Conservation (phyloP, 2,888 invertebrate genomes). For the Eupithecia exiguata region DNA sequence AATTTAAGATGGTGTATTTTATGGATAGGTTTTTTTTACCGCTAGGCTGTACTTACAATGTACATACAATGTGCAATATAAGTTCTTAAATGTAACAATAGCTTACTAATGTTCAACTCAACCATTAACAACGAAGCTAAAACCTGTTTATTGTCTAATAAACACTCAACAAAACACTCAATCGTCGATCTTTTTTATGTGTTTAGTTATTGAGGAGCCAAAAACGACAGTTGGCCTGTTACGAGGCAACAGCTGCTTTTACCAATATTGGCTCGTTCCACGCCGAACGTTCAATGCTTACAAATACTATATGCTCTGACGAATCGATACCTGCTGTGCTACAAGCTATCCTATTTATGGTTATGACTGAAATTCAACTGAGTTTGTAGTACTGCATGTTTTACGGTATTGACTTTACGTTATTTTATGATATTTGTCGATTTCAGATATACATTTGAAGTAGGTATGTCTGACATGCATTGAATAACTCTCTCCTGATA, state of each 20-base stretch:
- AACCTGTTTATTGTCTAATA: constrained; percentile 44
- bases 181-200: constrained; percentile 44
- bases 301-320: constrained; percentile 59
- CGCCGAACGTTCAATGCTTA: constrained; percentile 65
- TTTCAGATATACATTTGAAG: background rate
- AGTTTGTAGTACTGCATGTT: constrained; percentile 38
- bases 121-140: constrained; percentile 32
- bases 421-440: background rate
- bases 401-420: constrained; percentile 9
- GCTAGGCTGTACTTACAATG: background rate
- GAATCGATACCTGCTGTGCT: constrained; percentile 65
- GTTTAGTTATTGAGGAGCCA: constrained; percentile 46
- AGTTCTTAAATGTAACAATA: background rate
- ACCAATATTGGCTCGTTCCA: constrained; percentile 61
- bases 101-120: background rate
- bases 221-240: constrained; percentile 59
- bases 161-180: constrained; percentile 47
- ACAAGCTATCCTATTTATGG: constrained; percentile 49
- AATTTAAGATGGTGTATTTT: constrained; percentile 14
- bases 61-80: background rate
- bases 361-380: constrained; percentile 37
- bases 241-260: constrained; percentile 63
- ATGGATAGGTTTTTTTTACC: background rate
- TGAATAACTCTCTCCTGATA: background rate
- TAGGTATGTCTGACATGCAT: background rate